Percentiles rank a stretch among this genome's conserved stretches.
These are phyloP conservation scores for Nanger granti DNA, from an alignment of 2,113 vertebrate species.

Conservation along the genomic window DNA sequence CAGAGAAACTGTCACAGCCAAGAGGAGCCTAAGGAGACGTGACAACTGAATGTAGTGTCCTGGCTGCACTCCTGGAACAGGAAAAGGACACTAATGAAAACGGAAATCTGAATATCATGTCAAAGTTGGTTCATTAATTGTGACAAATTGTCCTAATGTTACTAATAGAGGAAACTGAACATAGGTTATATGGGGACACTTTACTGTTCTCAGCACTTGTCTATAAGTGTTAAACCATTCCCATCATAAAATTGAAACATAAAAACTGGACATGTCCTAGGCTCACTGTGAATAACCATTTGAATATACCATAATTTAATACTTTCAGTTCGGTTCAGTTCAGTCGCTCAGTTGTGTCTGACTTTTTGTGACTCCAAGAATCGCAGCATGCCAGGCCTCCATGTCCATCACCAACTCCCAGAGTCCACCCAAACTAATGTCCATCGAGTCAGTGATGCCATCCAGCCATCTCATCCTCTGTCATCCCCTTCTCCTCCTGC, in stretches of 20 bases:
- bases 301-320: neutral
- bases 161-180: neutral
- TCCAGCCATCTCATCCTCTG: no score
- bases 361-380: no score
- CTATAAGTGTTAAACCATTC: neutral
- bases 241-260: neutral
- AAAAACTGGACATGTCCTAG: neutral
- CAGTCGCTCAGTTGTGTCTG: no score
- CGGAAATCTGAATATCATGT: neutral
- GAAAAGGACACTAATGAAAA: neutral
- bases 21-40: neutral
- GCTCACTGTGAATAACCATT: neutral
- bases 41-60: neutral
- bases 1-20: neutral
- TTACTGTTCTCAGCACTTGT: neutral
- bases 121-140: neutral
- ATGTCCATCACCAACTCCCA: no score
- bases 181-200: neutral
- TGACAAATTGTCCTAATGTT: neutral
- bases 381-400: no score
- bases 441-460: no score
- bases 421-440: no score
- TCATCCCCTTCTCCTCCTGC: no score
- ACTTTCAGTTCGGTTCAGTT: neutral
- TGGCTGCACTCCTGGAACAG: neutral